Evolutionary conservation across 2,113 vertebrate genomes (phyloP), one percentile per base, ranked within the genome.

Genomic region (Dasyornis broadbenti): DNA sequence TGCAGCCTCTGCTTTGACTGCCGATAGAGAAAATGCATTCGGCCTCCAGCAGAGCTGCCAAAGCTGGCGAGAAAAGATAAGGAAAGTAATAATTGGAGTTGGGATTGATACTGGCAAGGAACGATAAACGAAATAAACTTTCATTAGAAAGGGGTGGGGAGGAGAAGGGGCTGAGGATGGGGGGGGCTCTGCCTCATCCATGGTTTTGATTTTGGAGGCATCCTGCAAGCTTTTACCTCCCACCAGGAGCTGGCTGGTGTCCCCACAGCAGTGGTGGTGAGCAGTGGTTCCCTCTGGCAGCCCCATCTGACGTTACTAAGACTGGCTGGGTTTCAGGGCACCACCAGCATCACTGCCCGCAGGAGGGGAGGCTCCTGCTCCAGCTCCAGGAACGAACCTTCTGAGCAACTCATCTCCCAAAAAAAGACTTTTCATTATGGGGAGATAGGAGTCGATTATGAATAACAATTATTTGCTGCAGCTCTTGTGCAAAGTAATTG

Each of bases 1-100:
- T 98, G 97, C 61, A 75, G 96, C 81, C 88, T 53, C 86, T 5
- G 70, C 92, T 97, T 95, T 96, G 89, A 96, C 96, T 95, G 97
- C 82, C 30, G 4, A 89, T 47, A 95, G 90, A 97, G 92, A 97
- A 95, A 97, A 96, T 65, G 72, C 91, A 93, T 90, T 97, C 65
- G 87, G 97, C 95, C 95, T 90, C 95, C 94, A 96, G 96, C 96
- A 92, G 75, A 69, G 96, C 80, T 86, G 92, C 95, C 94, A 91
- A 94, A 93, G 96, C 90, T 90, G 84, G 70, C n/a, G 22, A 94
- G 93, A 94, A 96, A 92, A 95, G 94, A 97, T 94, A 96, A 95
- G 91, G 76, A 86, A 97, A 97, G 91, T 64, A 92, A 86, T 70
- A 92, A 94, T 50, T 96, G 92, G 52, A 91, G 83, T 69, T 60